Conservation (phyloP, 2,113 vertebrate species). For the Phylloscopus trochilus region DNA sequence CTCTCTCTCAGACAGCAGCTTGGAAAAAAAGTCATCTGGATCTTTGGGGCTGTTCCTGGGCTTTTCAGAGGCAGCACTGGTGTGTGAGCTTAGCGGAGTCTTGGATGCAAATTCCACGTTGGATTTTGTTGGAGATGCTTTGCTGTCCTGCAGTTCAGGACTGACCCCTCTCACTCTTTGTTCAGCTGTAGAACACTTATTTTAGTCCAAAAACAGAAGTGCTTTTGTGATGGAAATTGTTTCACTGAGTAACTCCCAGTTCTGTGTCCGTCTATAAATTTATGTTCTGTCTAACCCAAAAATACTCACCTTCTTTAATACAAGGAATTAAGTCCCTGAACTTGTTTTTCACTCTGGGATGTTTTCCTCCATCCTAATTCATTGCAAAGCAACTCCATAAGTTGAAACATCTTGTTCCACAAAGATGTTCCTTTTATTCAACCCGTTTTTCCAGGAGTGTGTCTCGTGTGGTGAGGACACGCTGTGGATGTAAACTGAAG, state of each 20-base stretch:
- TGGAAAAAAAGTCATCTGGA: not conserved
- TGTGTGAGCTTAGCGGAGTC: not conserved
- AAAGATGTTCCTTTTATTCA: not conserved
- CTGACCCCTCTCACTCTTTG: not conserved
- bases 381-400: not conserved
- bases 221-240: not conserved
- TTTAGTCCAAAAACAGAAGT: not conserved
- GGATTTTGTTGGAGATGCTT: not conserved
- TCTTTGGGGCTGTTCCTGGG: not conserved
- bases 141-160: not conserved
- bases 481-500: fast-evolving
- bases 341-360: not conserved
- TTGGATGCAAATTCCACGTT: not conserved
- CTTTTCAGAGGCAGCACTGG: not conserved
- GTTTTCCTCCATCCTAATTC: not conserved
- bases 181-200: not conserved
- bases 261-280: not conserved
- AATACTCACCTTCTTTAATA: fast-evolving
- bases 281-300: not conserved
- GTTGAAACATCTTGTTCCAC: not conserved
- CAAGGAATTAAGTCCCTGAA: not conserved
- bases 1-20: not conserved
- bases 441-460: not conserved
- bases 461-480: fast-evolving
- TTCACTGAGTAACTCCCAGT: not conserved